Evolutionary conservation across 2,113 vertebrate genomes (phyloP), one percentile per base, ranked within the genome.

Genomic region (Macroglossus sobrinus): DNA sequence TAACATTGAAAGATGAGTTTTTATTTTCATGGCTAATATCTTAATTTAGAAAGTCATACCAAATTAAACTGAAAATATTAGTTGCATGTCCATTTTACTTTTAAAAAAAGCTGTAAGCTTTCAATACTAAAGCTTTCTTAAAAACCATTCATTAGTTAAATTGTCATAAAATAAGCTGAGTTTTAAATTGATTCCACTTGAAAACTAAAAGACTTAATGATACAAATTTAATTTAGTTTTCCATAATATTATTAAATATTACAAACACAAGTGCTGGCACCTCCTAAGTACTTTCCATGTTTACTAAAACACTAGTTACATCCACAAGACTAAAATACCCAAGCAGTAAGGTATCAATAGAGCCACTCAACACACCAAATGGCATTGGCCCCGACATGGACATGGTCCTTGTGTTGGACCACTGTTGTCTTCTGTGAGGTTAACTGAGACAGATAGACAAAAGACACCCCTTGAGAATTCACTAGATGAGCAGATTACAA

Each of bases 161-260:
- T 71, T 68, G 33, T 69, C 90, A 84, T 43, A 88, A 97, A 96
- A 94, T 78, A 93, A 97, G 84, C 63, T 43, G 26, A 74, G 43
- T 75, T 92, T 97, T 94, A 88, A 97, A 95, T 79, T 93, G 59
- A 63, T 89, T 91, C 91, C 74, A 86, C 30, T 97, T 94, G 84
- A 95, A 81, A 93, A 95, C 55, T 93, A 91, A 95, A 95, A 45
- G 26, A 66, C 68, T 86, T 45, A 96, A 91, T 86, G 61, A 84
- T 71, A n/a, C 26, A 95, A 96, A 95, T 86, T 94, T 93, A 94
- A 94, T 97, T 97, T 94, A 75, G 53, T 84, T 96, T 92, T 90
- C 55, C 75, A 84, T 92, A 95, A 82, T 91, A 93, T 81, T 95
- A 94, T 74, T 84, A 76, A 94, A 96, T 95, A 97, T 84, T 89